Percentiles rank a stretch among this genome's conserved stretches.
These are phyloP conservation scores for Lateolabrax maculatus DNA, from an alignment of 2,797 vertebrate species.

Conservation along the genomic window DNA sequence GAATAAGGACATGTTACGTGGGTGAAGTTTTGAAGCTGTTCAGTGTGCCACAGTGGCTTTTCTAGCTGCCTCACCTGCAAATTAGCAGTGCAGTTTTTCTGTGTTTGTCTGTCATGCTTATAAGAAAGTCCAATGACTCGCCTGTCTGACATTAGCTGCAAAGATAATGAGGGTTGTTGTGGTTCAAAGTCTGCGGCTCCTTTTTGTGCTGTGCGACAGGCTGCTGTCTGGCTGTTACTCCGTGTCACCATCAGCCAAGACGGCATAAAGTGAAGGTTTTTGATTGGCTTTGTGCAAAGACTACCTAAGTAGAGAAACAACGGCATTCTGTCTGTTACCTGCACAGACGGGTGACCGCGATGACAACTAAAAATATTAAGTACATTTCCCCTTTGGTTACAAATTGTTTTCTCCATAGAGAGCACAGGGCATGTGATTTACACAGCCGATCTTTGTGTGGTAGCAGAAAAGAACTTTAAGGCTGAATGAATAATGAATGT, in stretches of 20 bases:
- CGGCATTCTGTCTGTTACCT: neutral
- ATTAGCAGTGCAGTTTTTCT: constrained; percentile 1
- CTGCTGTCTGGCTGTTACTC: neutral
- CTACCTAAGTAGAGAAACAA: neutral
- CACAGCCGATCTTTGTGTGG: neutral
- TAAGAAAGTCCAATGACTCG: neutral
- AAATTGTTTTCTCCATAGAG: too few relatives aligned
- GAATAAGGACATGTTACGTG: neutral
- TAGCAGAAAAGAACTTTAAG: neutral
- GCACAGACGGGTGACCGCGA: neutral
- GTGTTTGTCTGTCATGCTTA: neutral
- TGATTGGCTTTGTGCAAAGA: neutral
- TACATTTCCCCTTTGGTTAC: neutral
- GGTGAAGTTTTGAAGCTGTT: neutral
- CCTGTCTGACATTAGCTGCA: neutral
- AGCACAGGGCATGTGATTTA: neutral
- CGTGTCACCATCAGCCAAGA: neutral
- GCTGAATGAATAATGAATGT: neutral
- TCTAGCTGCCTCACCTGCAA: neutral
- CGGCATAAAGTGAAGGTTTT: neutral
- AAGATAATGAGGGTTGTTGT: neutral
- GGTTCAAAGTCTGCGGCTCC: neutral
- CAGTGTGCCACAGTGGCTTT: constrained; percentile 6
- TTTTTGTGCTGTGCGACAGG: neutral
- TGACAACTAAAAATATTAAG: neutral